Percentiles rank a stretch among this genome's conserved stretches.
These are phyloP conservation scores for Phymatocera aterrima DNA, from an alignment of 2,888 invertebrate species.

Conservation along the genomic window DNA sequence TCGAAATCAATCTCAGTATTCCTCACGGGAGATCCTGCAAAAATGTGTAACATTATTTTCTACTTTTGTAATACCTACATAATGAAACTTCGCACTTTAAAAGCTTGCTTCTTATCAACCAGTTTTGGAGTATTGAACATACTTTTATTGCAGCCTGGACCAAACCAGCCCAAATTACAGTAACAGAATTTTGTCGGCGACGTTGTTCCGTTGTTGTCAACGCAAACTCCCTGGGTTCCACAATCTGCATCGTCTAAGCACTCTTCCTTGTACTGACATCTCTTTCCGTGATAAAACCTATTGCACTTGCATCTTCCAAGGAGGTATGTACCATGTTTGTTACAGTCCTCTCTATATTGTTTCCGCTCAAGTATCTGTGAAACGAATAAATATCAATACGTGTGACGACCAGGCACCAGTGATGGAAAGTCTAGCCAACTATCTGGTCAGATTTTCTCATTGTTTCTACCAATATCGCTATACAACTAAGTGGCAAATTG, in stretches of 20 bases:
- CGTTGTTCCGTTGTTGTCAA: constrained; percentile 87
- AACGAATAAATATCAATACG: neutral
- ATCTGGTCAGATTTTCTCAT: neutral
- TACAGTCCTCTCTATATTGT: constrained; percentile 89
- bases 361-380: constrained; percentile 77
- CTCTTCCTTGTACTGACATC: constrained; percentile 93
- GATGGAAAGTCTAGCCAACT: neutral
- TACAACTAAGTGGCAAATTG: neutral
- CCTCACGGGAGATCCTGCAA: constrained; percentile 85
- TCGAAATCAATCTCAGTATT: constrained; percentile 84
- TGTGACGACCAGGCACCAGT: neutral
- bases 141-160: constrained; percentile 90
- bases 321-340: constrained; percentile 88
- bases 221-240: constrained; percentile 89
- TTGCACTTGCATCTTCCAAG: constrained; percentile 89
- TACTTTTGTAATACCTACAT: neutral
- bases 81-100: neutral
- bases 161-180: constrained; percentile 93
- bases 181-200: constrained; percentile 91
- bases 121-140: constrained; percentile 68
- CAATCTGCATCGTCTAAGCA: constrained; percentile 92
- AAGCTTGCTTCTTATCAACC: too few relatives aligned
- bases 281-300: constrained; percentile 86
- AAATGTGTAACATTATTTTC: too few relatives aligned
- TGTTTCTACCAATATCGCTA: neutral